Conservation (phyloP, 1,140 invertebrate species). For the Brachionus rotundiformis region DNA sequence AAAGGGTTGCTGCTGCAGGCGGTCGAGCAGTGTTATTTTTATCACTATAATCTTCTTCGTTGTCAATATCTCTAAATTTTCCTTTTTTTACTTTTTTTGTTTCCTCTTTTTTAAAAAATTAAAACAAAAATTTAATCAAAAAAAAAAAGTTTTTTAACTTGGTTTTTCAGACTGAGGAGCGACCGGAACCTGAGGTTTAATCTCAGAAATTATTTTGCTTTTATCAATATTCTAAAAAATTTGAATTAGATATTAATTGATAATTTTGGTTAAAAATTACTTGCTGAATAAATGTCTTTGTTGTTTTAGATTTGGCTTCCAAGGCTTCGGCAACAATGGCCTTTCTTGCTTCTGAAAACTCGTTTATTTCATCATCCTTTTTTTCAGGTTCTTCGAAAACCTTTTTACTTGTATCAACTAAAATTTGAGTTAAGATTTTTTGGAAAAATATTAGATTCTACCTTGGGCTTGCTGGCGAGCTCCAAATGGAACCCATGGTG, state of each 20-base stretch:
- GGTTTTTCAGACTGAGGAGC: not conserved
- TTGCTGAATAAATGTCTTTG: slow-evolving; percentile 21
- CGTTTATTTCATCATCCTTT: not conserved
- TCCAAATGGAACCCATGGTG: slow-evolving; percentile 45
- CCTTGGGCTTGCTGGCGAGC: not conserved
- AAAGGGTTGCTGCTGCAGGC: not conserved
- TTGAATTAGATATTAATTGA: not conserved
- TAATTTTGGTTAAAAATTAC: slow-evolving; percentile 6
- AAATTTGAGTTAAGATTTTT: not conserved
- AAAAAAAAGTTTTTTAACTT: not conserved
- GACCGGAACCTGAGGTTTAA: not conserved
- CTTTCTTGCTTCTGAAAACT: not conserved
- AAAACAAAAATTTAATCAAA: not conserved
- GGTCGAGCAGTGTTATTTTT: slow-evolving; percentile 28
- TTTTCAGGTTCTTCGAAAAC: not conserved
- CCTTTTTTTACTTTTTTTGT: slow-evolving; percentile 22
- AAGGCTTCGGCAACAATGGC: slow-evolving; percentile 3
- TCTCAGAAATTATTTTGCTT: not conserved
- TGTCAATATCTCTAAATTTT: slow-evolving; percentile 34
- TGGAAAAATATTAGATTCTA: not conserved
- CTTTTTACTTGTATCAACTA: slow-evolving; percentile 42
- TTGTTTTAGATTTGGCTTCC: slow-evolving; percentile 1
- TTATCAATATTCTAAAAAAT: slow-evolving; percentile 38
- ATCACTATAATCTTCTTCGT: slow-evolving; percentile 41
- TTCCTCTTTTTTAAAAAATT: slow-evolving; percentile 10